Percentiles rank a stretch among this genome's conserved stretches.
Conservation (phyloP, 2,113 vertebrate genomes). For the Pterocles orientalis region DNA sequence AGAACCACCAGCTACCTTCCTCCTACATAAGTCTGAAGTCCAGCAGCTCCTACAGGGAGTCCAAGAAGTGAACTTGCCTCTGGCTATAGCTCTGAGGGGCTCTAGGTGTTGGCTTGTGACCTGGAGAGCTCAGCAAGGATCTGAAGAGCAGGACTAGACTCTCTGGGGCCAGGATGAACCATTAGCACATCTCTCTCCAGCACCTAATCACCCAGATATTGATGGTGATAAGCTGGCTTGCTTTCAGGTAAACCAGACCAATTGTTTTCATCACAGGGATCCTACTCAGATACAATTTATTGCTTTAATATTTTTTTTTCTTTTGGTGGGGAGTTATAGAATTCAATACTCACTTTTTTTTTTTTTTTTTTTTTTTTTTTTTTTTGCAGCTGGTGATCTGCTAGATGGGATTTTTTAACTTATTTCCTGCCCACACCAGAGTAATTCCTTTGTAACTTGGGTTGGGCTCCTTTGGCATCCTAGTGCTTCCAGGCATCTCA, state of each 20-base stretch:
- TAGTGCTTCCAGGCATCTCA: not conserved
- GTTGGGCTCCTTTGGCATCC: not conserved
- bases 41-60: not conserved
- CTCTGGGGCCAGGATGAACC: not conserved
- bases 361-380: not conserved
- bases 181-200: not conserved
- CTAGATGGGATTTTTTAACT: not conserved
- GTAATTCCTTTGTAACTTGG: not conserved
- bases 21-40: fast-evolving
- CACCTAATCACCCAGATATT: not conserved
- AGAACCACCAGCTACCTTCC: not conserved
- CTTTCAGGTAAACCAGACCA: not conserved
- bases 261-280: not conserved
- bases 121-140: not conserved
- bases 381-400: not conserved
- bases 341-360: not conserved
- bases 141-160: not conserved
- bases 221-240: not conserved
- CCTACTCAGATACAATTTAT: not conserved
- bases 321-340: not conserved
- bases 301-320: not conserved
- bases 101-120: not conserved
- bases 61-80: not conserved
- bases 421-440: fast-evolving
- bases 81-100: not conserved